phyloP scores from a whole-genome alignment of 2,113 vertebrate genomes.

The Lynx canadensis region DNA sequence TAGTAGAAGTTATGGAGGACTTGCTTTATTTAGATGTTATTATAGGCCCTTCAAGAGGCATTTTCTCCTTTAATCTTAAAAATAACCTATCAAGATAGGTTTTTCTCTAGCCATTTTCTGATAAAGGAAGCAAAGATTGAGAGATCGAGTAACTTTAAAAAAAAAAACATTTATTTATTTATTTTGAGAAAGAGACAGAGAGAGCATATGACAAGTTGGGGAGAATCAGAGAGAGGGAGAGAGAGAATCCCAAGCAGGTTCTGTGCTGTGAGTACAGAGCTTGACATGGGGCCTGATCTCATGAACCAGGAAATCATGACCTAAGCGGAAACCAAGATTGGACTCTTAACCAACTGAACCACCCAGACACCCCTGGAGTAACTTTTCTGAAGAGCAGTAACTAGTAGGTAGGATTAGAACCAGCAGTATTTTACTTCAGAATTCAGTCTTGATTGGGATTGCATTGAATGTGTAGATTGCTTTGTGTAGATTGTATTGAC shows the following conservation, averaged over 20 bases:
- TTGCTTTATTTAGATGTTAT: not conserved
- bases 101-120: not conserved
- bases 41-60: not conserved
- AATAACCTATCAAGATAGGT: not conserved
- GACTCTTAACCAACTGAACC: too few species aligned
- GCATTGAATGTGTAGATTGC: too few species aligned
- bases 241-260: too few species aligned
- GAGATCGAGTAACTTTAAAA: not conserved
- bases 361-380: not conserved
- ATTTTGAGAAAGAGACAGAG: too few species aligned
- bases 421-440: not conserved
- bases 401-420: not conserved
- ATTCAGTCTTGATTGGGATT: not conserved
- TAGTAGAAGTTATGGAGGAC: not conserved
- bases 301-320: too few species aligned
- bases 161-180: too few species aligned
- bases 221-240: too few species aligned
- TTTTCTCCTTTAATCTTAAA: not conserved
- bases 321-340: too few species aligned
- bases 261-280: too few species aligned
- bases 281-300: too few species aligned
- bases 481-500: too few species aligned
- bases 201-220: too few species aligned
- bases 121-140: not conserved
- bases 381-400: not conserved